phyloP scores from a whole-genome alignment of 2,888 invertebrate species.

The Stenurella melanura region DNA sequence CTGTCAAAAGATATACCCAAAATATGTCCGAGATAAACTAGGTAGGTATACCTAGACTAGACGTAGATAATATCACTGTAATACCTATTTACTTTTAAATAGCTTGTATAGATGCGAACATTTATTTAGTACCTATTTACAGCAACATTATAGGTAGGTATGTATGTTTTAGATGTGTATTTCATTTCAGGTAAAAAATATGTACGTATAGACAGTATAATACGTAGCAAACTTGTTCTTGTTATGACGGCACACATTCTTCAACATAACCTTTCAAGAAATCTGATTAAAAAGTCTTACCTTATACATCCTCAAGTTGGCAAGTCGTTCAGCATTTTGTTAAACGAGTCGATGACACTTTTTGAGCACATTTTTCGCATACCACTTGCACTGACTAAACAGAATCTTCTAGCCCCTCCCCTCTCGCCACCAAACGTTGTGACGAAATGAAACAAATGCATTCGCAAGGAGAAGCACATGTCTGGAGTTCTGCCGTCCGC shows the following conservation, averaged over 20 bases:
- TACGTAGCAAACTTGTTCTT: background rate
- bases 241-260: background rate
- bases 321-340: background rate
- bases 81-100: no score
- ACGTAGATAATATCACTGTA: no score
- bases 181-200: background rate
- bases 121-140: no score
- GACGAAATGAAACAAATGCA: slow-evolving; percentile 44
- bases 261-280: slow-evolving; percentile 12
- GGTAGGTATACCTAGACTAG: no score
- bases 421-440: slow-evolving; percentile 22
- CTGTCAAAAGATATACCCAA: no score
- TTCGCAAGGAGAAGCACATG: slow-evolving; percentile 53
- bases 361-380: slow-evolving; percentile 13
- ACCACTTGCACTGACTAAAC: slow-evolving; percentile 30
- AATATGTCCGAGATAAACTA: no score
- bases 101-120: no score
- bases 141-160: no score
- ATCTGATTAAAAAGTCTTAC: slow-evolving; percentile 19
- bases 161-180: no score
- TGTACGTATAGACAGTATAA: background rate
- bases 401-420: slow-evolving; percentile 21
- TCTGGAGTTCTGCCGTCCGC: slow-evolving; percentile 49
- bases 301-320: background rate
- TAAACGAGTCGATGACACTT: slow-evolving; percentile 10